Evolutionary conservation across 2,888 invertebrate genomes (phyloP), one percentile per base, ranked within the genome.

Genomic region (Melinopterus prodromus): DNA sequence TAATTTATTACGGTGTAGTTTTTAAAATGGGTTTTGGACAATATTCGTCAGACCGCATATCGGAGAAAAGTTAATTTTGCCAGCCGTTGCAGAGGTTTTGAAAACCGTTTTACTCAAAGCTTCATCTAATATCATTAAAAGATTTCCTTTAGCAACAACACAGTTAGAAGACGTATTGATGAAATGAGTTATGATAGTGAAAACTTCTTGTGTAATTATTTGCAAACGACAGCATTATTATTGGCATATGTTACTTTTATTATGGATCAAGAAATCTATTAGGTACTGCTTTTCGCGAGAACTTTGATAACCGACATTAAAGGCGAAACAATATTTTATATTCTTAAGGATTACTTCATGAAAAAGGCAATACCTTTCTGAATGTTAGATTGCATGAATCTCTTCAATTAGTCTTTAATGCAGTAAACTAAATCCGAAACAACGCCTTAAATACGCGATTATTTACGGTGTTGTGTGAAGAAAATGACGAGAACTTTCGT

Each of bases 401-500:
- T 74, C 80, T 83, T 81, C 81, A 81, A 78, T 81, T 81, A 16
- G 81, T 83, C 74, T 84, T 82, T 78, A 79, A 76, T 26, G 80
- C 81, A 84, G 81, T 83, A 81, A 84, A 84, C 81, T 35, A 76
- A 79, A 84, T 82, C 38, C 77, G 80, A 78, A 83, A 79, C 82
- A 84, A 81, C 37, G 81, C 82, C 77, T 81, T 84, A 82, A 83
- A 84, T 83, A 80, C 80, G 69, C 70, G 82, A 36, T 84, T 85
- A 84, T 85, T 84, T 85, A 82, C 81, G 69, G 83, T 84, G 78
- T 83, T 86, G 81, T 85, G 85, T 80, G 83, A 84, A 76, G 83
- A 85, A 85, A 84, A 84, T 82, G 83, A 85, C 79, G 83, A 84
- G 79, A 35, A 84, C 79, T 85, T 83, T 79, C 78, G 82, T 79